Evolutionary conservation across 2,888 invertebrate species (phyloP).

Genomic region (Xestia c-nigrum): DNA sequence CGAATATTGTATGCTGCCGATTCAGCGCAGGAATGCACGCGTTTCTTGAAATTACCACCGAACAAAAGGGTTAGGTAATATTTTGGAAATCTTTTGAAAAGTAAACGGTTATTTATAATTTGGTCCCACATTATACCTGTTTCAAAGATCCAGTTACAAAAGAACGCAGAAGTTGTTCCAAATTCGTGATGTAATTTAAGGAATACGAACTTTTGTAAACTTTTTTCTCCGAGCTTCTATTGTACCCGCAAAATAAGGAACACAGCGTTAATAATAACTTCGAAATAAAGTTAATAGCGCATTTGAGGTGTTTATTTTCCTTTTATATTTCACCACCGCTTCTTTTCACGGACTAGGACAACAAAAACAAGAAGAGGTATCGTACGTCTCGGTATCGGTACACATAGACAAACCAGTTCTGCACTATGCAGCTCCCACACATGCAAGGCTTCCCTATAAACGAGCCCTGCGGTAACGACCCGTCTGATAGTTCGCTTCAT

Average conservation of each 20-base stretch:
- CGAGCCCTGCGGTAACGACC: constrained; percentile 83
- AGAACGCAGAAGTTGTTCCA: constrained; percentile 68
- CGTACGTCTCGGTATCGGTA: constrained; percentile 66
- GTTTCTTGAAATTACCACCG: constrained; percentile 77
- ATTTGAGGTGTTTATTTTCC: constrained; percentile 17
- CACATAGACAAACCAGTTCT: constrained; percentile 86
- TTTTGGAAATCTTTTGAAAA: constrained; percentile 80
- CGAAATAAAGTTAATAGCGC: constrained; percentile 14
- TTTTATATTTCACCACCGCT: constrained; percentile 39
- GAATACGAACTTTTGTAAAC: constrained; percentile 35
- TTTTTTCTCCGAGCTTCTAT: constrained; percentile 32
- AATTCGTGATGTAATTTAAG: constrained; percentile 56
- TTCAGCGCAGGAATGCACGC: constrained; percentile 72
- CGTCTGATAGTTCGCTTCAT: constrained; percentile 86
- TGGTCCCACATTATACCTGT: constrained; percentile 64
- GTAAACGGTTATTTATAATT: constrained; percentile 77
- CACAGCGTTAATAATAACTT: constrained; percentile 24
- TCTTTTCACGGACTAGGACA: constrained; percentile 67
- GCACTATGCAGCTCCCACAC: constrained; percentile 85
- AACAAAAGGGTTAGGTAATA: constrained; percentile 80
- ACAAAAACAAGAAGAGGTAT: constrained; percentile 75
- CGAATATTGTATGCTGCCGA: constrained; percentile 65
- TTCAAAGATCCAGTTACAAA: constrained; percentile 77
- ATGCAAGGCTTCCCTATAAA: constrained; percentile 83
- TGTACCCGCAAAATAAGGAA: constrained; percentile 25